Evolutionary conservation across 2,113 vertebrate species (phyloP).

Genomic region (Orcinus orca): DNA sequence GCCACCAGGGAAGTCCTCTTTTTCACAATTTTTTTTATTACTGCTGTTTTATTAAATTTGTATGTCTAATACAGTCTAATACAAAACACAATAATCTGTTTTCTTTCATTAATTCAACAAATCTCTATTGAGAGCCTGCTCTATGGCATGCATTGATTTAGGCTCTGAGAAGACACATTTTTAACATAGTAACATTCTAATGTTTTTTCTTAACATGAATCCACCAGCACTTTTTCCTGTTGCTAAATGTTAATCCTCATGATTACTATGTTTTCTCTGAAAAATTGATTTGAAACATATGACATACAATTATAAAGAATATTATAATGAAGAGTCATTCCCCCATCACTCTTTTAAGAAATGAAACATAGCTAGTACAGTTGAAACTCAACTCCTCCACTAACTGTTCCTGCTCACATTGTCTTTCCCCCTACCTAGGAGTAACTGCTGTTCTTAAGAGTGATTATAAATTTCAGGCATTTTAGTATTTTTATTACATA

Average conservation of each 20-base stretch:
- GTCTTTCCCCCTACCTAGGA: background rate
- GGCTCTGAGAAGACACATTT: background rate
- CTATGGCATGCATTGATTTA: background rate
- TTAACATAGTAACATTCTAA: background rate
- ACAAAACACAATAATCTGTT: background rate
- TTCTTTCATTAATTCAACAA: background rate
- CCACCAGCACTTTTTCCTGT: background rate
- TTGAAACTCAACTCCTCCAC: background rate
- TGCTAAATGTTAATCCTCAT: background rate
- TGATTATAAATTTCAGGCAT: background rate
- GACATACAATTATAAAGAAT: background rate
- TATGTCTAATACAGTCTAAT: background rate
- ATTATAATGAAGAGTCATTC: background rate
- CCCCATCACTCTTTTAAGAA: background rate
- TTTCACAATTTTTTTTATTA: background rate
- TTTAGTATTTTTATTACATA: background rate
- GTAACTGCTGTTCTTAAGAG: background rate
- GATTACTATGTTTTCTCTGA: background rate
- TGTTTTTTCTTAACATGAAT: background rate
- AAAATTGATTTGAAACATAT: background rate
- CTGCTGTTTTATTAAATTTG: background rate
- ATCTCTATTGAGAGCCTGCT: background rate
- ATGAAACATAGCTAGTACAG: background rate
- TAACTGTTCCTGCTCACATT: background rate
- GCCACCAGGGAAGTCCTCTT: too few species aligned